Conservation (phyloP, 2,113 vertebrate genomes). For the Leucoraja erinaceus region DNA sequence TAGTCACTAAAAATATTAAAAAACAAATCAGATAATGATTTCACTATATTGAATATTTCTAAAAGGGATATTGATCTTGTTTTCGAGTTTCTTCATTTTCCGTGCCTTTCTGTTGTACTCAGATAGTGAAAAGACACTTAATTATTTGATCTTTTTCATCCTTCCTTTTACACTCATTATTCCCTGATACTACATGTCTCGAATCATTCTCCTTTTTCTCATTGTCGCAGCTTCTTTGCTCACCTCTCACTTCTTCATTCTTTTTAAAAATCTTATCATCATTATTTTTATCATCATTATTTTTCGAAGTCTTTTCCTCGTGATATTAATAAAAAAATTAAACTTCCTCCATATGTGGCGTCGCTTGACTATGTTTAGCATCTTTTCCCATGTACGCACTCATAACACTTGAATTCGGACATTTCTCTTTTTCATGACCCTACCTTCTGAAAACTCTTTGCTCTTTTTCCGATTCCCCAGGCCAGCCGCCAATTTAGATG, state of each 20-base stretch:
- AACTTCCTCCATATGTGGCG: neutral
- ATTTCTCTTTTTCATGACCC: neutral
- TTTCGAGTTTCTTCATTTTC: neutral
- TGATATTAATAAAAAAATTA: neutral
- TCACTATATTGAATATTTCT: neutral
- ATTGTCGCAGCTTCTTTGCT: neutral
- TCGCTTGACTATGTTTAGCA: neutral
- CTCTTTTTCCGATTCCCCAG: neutral
- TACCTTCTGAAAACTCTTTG: neutral
- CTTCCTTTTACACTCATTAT: neutral
- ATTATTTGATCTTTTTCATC: neutral
- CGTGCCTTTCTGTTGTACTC: neutral
- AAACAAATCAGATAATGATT: neutral
- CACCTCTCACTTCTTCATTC: neutral
- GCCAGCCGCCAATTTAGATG: neutral
- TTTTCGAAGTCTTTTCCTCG: neutral
- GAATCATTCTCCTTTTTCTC: neutral
- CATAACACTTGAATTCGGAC: neutral
- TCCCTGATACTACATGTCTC: neutral
- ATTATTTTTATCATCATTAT: neutral
- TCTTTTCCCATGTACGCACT: neutral
- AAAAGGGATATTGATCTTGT: neutral
- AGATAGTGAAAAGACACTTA: neutral
- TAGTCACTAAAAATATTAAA: neutral
- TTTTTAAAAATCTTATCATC: neutral